phyloP scores from a whole-genome alignment of 2,113 vertebrate genomes.

The Syngnathus floridae region DNA sequence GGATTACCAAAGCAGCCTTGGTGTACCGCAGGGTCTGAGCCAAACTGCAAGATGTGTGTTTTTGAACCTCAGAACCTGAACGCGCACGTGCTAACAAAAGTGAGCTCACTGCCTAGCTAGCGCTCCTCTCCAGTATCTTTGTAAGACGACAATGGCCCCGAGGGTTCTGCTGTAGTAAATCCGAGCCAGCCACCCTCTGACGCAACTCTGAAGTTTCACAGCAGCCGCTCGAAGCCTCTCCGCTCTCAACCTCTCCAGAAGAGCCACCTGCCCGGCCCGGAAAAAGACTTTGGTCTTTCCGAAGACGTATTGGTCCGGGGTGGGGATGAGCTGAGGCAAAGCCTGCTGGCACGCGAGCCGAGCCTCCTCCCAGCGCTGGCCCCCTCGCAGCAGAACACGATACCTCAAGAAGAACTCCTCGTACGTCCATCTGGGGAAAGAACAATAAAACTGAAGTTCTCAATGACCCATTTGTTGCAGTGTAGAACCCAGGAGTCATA shows the following conservation, averaged over 20 bases:
- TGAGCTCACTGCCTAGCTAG: constrained; percentile 64
- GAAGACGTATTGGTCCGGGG: constrained; percentile 64
- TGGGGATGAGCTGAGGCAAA: constrained; percentile 63
- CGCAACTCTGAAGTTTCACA: constrained; percentile 64
- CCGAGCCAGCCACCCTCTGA: constrained; percentile 69
- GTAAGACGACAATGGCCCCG: constrained; percentile 51
- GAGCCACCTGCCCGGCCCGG: constrained; percentile 69
- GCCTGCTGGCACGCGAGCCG: constrained; percentile 49
- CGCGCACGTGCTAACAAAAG: background rate
- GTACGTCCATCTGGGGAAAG: constrained; percentile 63
- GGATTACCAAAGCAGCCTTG: constrained; percentile 63
- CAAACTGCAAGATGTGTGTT: constrained; percentile 37
- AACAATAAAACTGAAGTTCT: background rate
- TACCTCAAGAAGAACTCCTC: constrained; percentile 72
- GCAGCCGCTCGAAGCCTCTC: constrained; percentile 59
- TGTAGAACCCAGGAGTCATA: background rate
- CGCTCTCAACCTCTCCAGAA: constrained; percentile 68
- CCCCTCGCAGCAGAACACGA: constrained; percentile 56
- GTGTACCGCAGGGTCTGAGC: constrained; percentile 53
- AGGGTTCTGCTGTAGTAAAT: constrained; percentile 27
- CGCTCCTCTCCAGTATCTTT: constrained; percentile 66
- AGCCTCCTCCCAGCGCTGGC: constrained; percentile 24
- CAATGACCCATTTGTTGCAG: background rate
- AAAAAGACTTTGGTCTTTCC: constrained; percentile 73
- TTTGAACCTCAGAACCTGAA: background rate